These are phyloP conservation scores for Centroberyx gerrardi DNA, from an alignment of 2,797 vertebrate species.

Conservation along the genomic window DNA sequence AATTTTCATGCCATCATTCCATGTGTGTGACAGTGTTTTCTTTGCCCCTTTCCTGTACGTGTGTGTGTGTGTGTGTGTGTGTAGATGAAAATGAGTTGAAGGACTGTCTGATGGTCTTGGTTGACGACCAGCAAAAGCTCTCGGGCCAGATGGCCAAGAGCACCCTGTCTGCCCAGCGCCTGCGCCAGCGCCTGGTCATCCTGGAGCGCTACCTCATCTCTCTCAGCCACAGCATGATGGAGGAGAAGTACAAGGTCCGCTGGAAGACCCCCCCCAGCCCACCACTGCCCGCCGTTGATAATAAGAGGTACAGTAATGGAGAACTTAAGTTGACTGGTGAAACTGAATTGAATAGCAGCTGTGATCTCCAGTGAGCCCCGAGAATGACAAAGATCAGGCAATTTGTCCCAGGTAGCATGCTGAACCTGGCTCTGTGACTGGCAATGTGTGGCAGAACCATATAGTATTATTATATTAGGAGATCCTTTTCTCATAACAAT, in stretches of 20 bases:
- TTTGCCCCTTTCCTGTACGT: neutral
- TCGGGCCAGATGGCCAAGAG: slow-evolving; percentile 92
- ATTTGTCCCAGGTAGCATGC: too few relatives aligned
- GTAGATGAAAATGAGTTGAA: slow-evolving; percentile 92
- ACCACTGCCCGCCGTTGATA: slow-evolving; percentile 90
- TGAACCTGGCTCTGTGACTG: too few relatives aligned
- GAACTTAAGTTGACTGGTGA: too few relatives aligned
- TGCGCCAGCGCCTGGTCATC: slow-evolving; percentile 95
- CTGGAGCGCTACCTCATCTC: slow-evolving; percentile 98
- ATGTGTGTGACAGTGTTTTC: too few relatives aligned
- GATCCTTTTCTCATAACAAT: too few relatives aligned
- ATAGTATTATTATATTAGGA: too few relatives aligned
- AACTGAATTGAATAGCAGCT: too few relatives aligned
- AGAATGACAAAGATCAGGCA: too few relatives aligned
- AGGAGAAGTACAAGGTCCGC: slow-evolving; percentile 93
- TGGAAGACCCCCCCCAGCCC: slow-evolving; percentile 91
- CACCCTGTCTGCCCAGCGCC: slow-evolving; percentile 92
- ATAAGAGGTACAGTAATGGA: slow-evolving; percentile 90
- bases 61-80: slow-evolving; percentile 19
- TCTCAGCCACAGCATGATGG: slow-evolving; percentile 95
- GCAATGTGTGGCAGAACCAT: too few relatives aligned
- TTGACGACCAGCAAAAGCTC: slow-evolving; percentile 95
- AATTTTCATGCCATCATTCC: too few relatives aligned
- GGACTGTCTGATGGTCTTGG: slow-evolving; percentile 94
- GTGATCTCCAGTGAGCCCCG: too few relatives aligned